Evolutionary conservation across 30 jellyfish, hydroid and myxozoan genomes (phyloP), one percentile per base, ranked within the genome.

Genomic region (Rhopilema esculentum): DNA sequence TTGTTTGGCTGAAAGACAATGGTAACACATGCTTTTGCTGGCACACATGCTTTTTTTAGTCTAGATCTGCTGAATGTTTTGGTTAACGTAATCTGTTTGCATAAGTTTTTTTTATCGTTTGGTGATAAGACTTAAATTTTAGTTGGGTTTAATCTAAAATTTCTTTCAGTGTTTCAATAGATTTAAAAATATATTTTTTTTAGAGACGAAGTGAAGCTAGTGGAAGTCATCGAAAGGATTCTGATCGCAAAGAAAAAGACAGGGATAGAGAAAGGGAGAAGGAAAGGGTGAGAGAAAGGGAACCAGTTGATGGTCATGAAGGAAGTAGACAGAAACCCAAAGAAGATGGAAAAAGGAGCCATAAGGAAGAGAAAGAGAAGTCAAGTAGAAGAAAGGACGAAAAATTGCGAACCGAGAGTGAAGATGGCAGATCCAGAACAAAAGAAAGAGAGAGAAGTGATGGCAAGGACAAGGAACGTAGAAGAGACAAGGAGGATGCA

Each of bases 161-260:
- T n/a, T n/a, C n/a, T n/a, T n/a, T n/a, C n/a, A n/a, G n/a, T n/a
- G n/a, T n/a, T 40, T 40, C 57, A 40, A 40, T 0, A 82, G 26
- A 32, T 26, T 82, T 24, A 69, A 20, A 69, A 20, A 29, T 29
- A 25, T 68, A 49, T 29, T 22, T 23, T 20, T 66, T 48, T 20
- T 49, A 62, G 83, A 62, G 86, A 72, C 79, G 77, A 1, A 18
- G 57, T 25, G 79, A 84, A 16, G 84, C 80, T 16, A 62, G 29
- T 24, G 75, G 83, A 8, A 65, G 80, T 66, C 76, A 72, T 30
- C 63, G 49, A 29, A 82, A 49, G 28, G 84, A 83, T 15, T 21
- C 68, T 0, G 83, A 82, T 19, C 91, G 77, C 53, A 49, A 15
- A n/a, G 84, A 50, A 32, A 66, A 64, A 82, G 91, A 82, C n/a